phyloP scores from a whole-genome alignment of 1,140 invertebrate species.

The Neuroterus valhalla region DNA sequence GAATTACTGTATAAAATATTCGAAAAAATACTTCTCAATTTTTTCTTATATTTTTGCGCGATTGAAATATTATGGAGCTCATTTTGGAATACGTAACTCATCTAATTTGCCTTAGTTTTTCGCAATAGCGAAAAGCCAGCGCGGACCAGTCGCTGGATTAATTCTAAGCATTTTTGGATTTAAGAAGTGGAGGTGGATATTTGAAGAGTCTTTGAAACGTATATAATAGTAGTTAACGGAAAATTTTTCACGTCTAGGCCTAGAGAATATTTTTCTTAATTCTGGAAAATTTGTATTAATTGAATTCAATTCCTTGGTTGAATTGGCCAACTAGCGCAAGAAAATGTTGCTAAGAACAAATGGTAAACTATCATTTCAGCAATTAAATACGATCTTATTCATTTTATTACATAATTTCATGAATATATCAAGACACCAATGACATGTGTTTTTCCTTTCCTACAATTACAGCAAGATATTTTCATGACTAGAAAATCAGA shows the following conservation, averaged over 20 bases:
- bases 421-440: too few relatives aligned
- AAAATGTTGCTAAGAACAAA: neutral
- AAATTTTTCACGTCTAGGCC: neutral
- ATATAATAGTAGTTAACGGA: constrained; percentile 16
- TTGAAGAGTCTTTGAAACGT: constrained; percentile 10
- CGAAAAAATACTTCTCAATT: neutral
- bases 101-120: constrained; percentile 26
- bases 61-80: neutral
- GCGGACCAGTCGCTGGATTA: constrained; percentile 27
- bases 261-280: neutral
- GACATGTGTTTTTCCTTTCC: too few relatives aligned
- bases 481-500: too few relatives aligned
- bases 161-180: constrained; percentile 18
- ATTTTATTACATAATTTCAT: too few relatives aligned
- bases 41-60: neutral
- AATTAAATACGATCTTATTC: too few relatives aligned
- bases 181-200: neutral
- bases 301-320: neutral
- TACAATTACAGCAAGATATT: too few relatives aligned
- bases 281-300: neutral
- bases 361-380: too few relatives aligned
- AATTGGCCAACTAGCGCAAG: neutral
- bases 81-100: constrained; percentile 11
- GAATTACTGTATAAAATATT: neutral
- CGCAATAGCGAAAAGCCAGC: constrained; percentile 2